Base-by-base conservation (phyloP, 2,113 vertebrate genomes). In the Terrapene triunguis region DNA sequence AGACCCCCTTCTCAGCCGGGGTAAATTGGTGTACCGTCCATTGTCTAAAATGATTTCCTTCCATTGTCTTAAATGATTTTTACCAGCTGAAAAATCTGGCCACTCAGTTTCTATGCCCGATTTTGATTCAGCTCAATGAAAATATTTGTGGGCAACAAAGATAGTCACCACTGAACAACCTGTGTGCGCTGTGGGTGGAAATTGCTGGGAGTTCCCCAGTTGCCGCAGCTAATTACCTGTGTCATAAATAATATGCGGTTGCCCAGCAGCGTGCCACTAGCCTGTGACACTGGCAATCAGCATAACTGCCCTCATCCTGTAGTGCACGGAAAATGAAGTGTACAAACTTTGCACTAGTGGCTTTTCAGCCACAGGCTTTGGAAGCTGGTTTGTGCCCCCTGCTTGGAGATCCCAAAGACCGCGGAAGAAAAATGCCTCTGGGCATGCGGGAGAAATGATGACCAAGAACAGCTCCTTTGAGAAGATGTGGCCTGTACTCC, bases 121-220 rank as follows among this genome's bases (percentile, higher is more conserved):
- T 88, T 82, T n/a, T 69, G 55, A 92, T 79, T 80, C 88, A 74
- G 90, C 90, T 79, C 90, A 32, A 88, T 85, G 90, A 93, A 88
- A 96, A 93, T 88, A 57, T 82, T 89, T 48, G 79, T 83, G 87
- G 92, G 90, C 82, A 74, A 84, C 84, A 93, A 57, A 91, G 96
- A 85, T 8, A 81, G 42, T 53, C 11, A 3, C 84, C 10, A 55
- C 76, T 88, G 96, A 84, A 59, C 87, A 92, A 93, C 21, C 85
- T 27, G 90, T 13, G 72, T 32, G 27, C 91, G 17, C 92, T 11
- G 88, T 87, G 81, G 88, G 80, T 91, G 81, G 94, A 82, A 83
- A 69, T 13, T 4, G 74, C 94, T 85, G 95, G 91, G 95, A 94
- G 88, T 32, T 93, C 89, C 96, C 93, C 8, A 1, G 17, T n/a